phyloP scores from a whole-genome alignment of 2,113 vertebrate genomes.

The Psittacula cyanocephala region DNA sequence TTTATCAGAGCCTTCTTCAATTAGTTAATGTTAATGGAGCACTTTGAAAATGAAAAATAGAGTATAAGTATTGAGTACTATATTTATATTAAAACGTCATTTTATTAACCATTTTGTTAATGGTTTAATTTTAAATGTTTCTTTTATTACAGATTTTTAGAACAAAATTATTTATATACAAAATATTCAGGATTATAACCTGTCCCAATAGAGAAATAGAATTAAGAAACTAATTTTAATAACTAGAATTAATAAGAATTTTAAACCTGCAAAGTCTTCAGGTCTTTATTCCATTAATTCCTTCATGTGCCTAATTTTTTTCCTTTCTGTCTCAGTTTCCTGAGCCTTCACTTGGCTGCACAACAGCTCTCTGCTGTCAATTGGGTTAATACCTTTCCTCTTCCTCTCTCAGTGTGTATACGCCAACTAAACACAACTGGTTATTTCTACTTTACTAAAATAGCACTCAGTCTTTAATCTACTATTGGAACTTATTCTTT shows the following conservation, averaged over 20 bases:
- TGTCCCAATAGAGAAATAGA: neutral
- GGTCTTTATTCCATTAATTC: neutral
- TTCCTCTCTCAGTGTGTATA: neutral
- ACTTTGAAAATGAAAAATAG: slow-evolving; percentile 13
- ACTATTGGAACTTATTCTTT: neutral
- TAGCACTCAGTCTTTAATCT: neutral
- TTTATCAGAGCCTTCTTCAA: slow-evolving; percentile 8
- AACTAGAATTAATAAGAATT: neutral
- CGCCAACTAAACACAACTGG: neutral
- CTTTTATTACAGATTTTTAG: neutral
- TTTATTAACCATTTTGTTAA: neutral
- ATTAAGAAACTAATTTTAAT: neutral
- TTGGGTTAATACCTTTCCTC: neutral
- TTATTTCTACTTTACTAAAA: neutral
- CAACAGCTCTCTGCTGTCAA: neutral
- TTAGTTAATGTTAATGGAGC: neutral
- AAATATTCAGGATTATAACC: neutral
- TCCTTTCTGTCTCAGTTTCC: neutral
- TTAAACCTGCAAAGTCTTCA: neutral
- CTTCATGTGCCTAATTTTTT: neutral
- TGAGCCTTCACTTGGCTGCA: neutral
- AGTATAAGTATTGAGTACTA: neutral
- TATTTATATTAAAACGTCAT: neutral
- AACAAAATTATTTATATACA: neutral
- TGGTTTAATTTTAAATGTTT: neutral